Evolutionary conservation across 2,113 vertebrate species (phyloP), one percentile per base, ranked within the genome.

Genomic region (Canis aureus): DNA sequence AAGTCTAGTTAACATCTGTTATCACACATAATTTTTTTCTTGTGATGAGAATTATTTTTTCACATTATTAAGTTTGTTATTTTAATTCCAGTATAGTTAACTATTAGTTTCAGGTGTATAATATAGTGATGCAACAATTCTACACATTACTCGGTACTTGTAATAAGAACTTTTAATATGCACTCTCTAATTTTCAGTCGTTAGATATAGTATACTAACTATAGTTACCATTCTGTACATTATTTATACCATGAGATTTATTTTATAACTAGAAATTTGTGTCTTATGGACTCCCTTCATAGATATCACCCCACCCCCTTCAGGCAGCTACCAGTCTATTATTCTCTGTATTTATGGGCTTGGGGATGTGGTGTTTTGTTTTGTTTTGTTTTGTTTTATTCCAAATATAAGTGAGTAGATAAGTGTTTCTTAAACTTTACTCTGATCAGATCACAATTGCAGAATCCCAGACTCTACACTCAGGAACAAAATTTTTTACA

Each of bases 341-440:
- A 29, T 66, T 76, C 20, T 74, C 43, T 55, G 27, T 38, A 64
- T 74, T 49, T 66, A 19, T 13, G 3, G 49, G n/a, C n/a, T 15
- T 83, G 51, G 74, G 38, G 25, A 76, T 43, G 13, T 76, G 16
- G 9, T 76, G 29, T 76, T 76, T 76, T 10, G 51, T 17, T 76
- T 76, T 43, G 43, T 51, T 76, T 49, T 16, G 17, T 79, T 53
- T 78, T 27, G 82, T 73, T 62, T 23, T 49, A 29, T 89, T 73
- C 6, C 25, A 64, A 13, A n/a, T 55, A 1, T 55, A 89, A 62
- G 32, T 73, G 51, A 71, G 16, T 86, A 80, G 29, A 74, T 85
- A 11, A 60, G 4, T 27, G 19, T 96, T 93, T 91, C 57, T 23
- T 97, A 91, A 81, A 76, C 8, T 25, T 96, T 16, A 74, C 7